phyloP scores from a whole-genome alignment of 1,140 invertebrate species.

The Teleogryllus occipitalis region DNA sequence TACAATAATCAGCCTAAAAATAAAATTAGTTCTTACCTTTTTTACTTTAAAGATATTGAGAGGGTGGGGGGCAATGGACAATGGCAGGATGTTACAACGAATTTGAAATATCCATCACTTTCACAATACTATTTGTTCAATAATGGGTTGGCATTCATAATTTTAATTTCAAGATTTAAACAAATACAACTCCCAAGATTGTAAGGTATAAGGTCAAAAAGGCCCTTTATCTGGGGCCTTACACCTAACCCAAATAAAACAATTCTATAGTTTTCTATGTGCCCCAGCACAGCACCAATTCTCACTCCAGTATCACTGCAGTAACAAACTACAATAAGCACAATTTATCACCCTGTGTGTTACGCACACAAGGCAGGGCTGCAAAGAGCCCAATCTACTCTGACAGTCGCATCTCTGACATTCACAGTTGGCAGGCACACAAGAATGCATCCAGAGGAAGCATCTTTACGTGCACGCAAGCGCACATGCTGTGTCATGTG shows the following conservation, averaged over 20 bases:
- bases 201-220: neutral
- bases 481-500: neutral
- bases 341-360: neutral
- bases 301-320: neutral
- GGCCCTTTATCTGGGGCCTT: too few relatives aligned
- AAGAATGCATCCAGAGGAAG: neutral
- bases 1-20: neutral
- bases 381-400: neutral
- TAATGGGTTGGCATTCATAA: neutral
- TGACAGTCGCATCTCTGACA: neutral
- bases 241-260: neutral
- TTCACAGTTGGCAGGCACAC: neutral
- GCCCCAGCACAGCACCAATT: neutral
- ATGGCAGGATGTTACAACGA: neutral
- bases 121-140: neutral
- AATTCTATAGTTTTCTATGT: neutral
- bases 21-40: neutral
- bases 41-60: neutral
- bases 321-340: neutral
- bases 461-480: neutral
- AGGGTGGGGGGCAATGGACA: neutral
- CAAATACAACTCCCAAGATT: neutral
- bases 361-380: neutral
- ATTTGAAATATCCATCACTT: neutral
- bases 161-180: too few relatives aligned